Evolutionary conservation across 2,888 invertebrate genomes (phyloP), one percentile per base, ranked within the genome.

Genomic region (Xestobium rufovillosum): DNA sequence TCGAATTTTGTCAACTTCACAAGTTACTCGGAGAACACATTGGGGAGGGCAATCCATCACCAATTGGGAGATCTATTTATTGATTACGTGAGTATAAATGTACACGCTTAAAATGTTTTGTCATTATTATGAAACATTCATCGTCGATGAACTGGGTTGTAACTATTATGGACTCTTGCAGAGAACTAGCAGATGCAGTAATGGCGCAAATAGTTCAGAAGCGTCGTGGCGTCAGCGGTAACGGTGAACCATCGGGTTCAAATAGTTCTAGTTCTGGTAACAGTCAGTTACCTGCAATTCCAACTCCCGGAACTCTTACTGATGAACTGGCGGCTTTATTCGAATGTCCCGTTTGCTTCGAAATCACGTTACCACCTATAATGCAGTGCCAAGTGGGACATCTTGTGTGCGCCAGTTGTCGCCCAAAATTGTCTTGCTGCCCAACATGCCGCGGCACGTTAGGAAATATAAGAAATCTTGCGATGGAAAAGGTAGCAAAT

Each of bases 401-500:
- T 70, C 78, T 98, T 58, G 95, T 98, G 41, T 98, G 98, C 71
- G 90, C 94, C 45, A 88, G 85, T 61, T 98, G 98, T 70, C 78
- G 97, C 44, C 94, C 95, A 38, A 98, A 97, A 68, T 76, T 98
- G 46, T 86, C 88, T 47, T 91, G 92, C 67, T 98, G 98, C 68
- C 98, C 98, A 28, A 97, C 96, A 42, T 98, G 97, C 65, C 80
- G 98, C 45, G 97, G 97, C 42, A 92, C 95, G 19, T 73, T 97
- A 61, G 84, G 84, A 41, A 96, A 96, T 67, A 98, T 99, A 55
- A 78, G 98, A 48, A 98, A 98, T 69, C 73, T 99, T 61, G 97
- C 96, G 17, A 96, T 98, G 95, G 98, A 99, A 64, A 98, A 98
- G 67, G 95, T 98, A 23, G 98, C 98, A 26, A 87, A 89, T 55